Evolutionary conservation across 2,113 vertebrate genomes (phyloP), one percentile per base, ranked within the genome.

Genomic region (Phylloscopus trochilus): DNA sequence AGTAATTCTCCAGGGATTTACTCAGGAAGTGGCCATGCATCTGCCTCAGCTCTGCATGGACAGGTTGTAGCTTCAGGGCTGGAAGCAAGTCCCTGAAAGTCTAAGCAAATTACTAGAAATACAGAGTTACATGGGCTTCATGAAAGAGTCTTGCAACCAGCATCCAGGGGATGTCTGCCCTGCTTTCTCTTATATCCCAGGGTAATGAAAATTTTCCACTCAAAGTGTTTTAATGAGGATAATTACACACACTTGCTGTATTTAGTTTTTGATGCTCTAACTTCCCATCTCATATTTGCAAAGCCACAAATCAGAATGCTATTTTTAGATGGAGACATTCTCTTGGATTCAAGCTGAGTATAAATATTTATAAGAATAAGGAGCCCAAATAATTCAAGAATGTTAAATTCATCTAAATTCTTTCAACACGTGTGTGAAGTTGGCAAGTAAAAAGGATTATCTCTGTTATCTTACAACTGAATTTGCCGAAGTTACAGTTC

Each of bases 301-400:
- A 83, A 90, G 58, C 64, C 64, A 87, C 43, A 74, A 88, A 89
- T 86, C 76, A 88, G 55, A 60, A 31, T 51, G 30, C 55, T 96
- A 67, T 94, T 93, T 96, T 96, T 92, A 94, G 78, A 73, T 62
- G 52, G 91, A 96, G 68, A 87, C 64, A 70, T 28, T 88, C 37
- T 83, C 64, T 96, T 94, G 79, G 79, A 93, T 90, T 93, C 68
- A n/a, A 63, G 35, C 28, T 43, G 33, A 83, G 12, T 78, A 60
- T 90, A 93, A 94, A 94, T 96, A 94, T 95, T 94, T 95, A 41
- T 81, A 89, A 83, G 79, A 88, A 74, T 66, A 78, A 52, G 23
- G 86, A 90, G 4, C 51, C 72, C 85, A 94, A 93, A 88, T 88
- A 93, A 92, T 86, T 93, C 26, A 63, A 80, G 79, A 93, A 90